Base-by-base conservation (phyloP, 2,113 vertebrate genomes). In the Empidonax traillii region DNA sequence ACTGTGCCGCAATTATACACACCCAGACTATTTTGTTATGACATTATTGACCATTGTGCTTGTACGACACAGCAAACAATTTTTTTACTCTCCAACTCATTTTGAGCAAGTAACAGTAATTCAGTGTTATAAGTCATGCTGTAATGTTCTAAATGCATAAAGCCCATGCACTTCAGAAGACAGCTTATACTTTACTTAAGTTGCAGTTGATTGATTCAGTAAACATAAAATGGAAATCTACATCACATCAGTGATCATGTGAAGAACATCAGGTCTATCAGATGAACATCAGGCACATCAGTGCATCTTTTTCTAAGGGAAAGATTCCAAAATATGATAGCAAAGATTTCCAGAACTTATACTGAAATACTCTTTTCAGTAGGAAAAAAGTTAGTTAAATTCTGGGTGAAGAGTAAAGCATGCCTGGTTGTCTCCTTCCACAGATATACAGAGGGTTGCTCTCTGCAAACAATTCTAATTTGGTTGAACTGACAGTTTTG, bases 11-110 rank as follows among this genome's bases (percentile, higher is more conserved):
- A 87, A 92, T 90, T 81, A 93, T 44, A 89, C 44, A 83, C 33
- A 90, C 27, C 23, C 63, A 67, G 87, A 72, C 67, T 87, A 56
- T 85, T 95, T 94, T 91, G 51, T 76, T 96, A 39, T 69, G 66
- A 93, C 63, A 80, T 33, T 87, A 65, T 69, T 97, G 95, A 92
- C 94, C 95, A 94, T 67, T 56, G 74, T 82, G 73, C 44, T 85
- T 95, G 85, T 79, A 86, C 79, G 41, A 79, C 14, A 41, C 37
- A 93, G 72, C 61, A 96, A 96, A 84, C 25, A 95, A 95, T 83
- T 76, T 75, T 49, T 78, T 96, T 66, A 73, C 56, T 85, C 63
- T 81, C 92, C 90, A 78, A 73, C 51, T 75, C 49, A 87, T 95
- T 93, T 90, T 93, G 73, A 74, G 79, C 53, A 75, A 92, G 91